Percentiles rank a stretch among this genome's conserved stretches.
Evolutionary conservation across 2,113 vertebrate genomes (phyloP).

Genomic region (Leucopternis melanops): DNA sequence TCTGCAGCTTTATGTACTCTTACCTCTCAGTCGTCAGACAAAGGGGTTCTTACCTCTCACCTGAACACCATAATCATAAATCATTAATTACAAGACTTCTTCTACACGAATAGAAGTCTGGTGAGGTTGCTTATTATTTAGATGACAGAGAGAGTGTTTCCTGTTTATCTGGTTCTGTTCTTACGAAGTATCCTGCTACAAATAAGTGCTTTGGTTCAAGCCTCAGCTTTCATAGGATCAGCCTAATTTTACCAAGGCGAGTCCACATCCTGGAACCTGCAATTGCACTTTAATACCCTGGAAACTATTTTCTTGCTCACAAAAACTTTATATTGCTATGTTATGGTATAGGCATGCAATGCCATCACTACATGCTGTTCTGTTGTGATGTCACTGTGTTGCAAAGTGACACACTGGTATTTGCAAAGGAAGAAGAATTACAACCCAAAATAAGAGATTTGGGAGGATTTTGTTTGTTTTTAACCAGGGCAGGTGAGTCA

Average conservation of each 20-base stretch:
- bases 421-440: not conserved
- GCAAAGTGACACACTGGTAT: not conserved
- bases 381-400: not conserved
- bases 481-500: not conserved
- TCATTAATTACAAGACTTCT: not conserved
- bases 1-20: not conserved
- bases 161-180: slow-evolving; percentile 38
- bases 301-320: not conserved
- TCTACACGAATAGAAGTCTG: not conserved
- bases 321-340: not conserved
- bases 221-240: not conserved
- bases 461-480: not conserved
- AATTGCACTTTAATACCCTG: not conserved
- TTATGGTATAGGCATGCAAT: not conserved
- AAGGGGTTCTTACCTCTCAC: not conserved
- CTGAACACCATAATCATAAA: not conserved
- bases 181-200: not conserved
- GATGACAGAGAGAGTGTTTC: slow-evolving; percentile 33
- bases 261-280: not conserved
- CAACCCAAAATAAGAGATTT: not conserved
- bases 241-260: not conserved
- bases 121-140: slow-evolving; percentile 35
- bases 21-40: not conserved
- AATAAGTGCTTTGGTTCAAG: not conserved
- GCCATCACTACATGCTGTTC: not conserved